These are phyloP conservation scores for Microcebus tavaratra DNA, from an alignment of 2,113 vertebrate genomes.

Conservation along the genomic window DNA sequence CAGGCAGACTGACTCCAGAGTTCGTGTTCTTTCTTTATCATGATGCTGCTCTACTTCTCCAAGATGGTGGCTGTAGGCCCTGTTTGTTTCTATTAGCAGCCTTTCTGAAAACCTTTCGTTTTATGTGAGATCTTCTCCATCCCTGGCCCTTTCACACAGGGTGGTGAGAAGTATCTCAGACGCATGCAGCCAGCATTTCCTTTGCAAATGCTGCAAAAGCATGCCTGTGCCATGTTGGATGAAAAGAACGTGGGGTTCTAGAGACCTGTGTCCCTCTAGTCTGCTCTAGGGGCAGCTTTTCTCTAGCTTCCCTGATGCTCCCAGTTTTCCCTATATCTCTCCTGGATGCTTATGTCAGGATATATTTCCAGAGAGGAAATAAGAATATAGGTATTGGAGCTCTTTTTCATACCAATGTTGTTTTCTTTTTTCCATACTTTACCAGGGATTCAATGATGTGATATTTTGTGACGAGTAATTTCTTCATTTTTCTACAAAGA, in stretches of 20 bases:
- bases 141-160: too few species aligned
- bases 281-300: not conserved
- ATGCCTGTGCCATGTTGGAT: too few species aligned
- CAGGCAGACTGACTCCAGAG: not conserved
- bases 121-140: not conserved
- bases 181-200: not conserved
- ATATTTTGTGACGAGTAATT: not conserved
- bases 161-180: not conserved
- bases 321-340: accelerated
- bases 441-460: accelerated
- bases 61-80: too few species aligned
- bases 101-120: not conserved
- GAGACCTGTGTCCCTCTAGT: not conserved
- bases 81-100: not conserved
- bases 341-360: not conserved
- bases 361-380: not conserved
- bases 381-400: not conserved
- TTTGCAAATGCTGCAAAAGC: not conserved
- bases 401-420: not conserved
- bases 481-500: not conserved
- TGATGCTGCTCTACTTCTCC: not conserved
- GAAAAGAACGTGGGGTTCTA: not conserved
- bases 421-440: not conserved
- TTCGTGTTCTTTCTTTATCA: too few species aligned
- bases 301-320: not conserved